These are phyloP conservation scores for Pollenia amentaria DNA, from an alignment of 2,888 invertebrate genomes.

Conservation along the genomic window DNA sequence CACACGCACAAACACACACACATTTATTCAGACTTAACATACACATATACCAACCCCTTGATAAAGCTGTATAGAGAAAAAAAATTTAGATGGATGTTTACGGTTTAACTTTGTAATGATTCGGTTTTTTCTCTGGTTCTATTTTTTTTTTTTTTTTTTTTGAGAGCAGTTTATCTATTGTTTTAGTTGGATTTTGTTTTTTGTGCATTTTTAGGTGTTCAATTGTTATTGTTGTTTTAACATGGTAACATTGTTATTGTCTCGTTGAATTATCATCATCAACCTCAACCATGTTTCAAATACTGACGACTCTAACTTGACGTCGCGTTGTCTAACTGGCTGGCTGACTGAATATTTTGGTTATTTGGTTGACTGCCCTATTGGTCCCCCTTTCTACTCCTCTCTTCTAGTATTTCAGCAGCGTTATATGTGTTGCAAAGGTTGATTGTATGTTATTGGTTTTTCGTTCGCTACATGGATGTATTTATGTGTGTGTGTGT, in stretches of 20 bases:
- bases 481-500: not conserved
- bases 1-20: not conserved
- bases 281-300: conserved; percentile 52
- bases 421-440: conserved; percentile 10
- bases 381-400: not conserved
- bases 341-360: conserved; percentile 32
- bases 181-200: conserved; percentile 23
- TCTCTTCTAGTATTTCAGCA: not conserved
- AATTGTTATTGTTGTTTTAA: conserved; percentile 51
- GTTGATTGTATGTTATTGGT: not conserved
- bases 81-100: conserved; percentile 42
- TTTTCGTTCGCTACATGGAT: not conserved
- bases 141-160: not conserved
- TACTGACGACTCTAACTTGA: conserved; percentile 37
- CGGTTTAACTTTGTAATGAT: conserved; percentile 53
- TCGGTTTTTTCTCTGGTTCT: conserved; percentile 18
- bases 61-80: conserved; percentile 12
- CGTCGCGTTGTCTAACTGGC: conserved; percentile 35
- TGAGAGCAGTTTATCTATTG: conserved; percentile 39
- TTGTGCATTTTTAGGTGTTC: not conserved
- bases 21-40: not conserved
- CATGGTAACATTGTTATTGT: conserved; percentile 54
- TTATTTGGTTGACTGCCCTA: conserved; percentile 33
- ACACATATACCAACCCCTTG: not conserved
- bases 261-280: conserved; percentile 61